Base-by-base conservation (phyloP, 2,797 vertebrate species). In the Clarias laeviceps region DNA sequence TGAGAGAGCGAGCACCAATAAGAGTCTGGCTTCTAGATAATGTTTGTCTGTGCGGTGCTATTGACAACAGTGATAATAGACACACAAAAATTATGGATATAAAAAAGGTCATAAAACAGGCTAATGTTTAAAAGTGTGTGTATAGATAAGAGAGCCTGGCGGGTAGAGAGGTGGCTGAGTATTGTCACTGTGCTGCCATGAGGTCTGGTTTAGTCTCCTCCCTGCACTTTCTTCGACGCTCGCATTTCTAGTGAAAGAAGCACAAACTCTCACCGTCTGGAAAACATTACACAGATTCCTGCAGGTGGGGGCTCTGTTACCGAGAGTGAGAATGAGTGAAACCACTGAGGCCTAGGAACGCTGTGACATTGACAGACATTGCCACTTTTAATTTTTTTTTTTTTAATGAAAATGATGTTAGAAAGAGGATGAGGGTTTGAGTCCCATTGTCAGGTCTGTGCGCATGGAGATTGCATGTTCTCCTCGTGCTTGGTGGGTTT, bases 261-360 rank as follows among this genome's bases (percentile, higher is more conserved):
- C 22, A 86, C 56, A 84, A 82, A 70, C 83, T 89, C 81, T 74
- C 59, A 85, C 82, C 45, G 89, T 94, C 94, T 95, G 94, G 94
- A 94, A 94, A 92, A 89, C 91, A 94, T 94, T 94, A 93, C 89
- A 91, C 82, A 66, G 91, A 94, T 94, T 94, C 92, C 91, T 92
- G 85, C 91, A 91, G 91, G 82, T 88, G 80, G 89, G 88, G 90
- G 82, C 88, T 91, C 88, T 90, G 88, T 90, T 92, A 91, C 85
- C 92, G 84, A 68, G 37, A 22, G 27, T 40, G 80, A 27, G 56
- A 69, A 15, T 18, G 68, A 83, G 64, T 80, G 27, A n/a, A 87
- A 86, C 57, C 66, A 29, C 69, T 87, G n/a, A 80, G 68, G 22
- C 27, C 37, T 8, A 29, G 20, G 61, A 40, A 50, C 66, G 3